Percentiles rank a stretch among this genome's conserved stretches.
Evolutionary conservation across 2,113 vertebrate genomes (phyloP).

Genomic region (Scytalopus superciliaris): DNA sequence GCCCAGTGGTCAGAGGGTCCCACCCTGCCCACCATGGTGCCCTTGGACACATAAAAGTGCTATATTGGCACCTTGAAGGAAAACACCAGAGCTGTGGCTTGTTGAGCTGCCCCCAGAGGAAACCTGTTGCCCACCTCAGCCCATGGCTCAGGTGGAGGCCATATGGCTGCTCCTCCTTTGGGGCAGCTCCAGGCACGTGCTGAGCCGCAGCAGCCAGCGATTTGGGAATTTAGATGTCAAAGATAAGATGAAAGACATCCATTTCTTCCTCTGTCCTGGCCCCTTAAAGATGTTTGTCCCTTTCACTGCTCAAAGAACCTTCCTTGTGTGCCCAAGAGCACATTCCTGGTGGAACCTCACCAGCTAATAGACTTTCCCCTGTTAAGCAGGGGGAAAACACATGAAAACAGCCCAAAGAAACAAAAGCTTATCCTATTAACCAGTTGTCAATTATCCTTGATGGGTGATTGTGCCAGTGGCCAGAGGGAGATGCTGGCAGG

Average conservation of each 20-base stretch:
- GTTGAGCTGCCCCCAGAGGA: background rate
- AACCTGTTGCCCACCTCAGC: background rate
- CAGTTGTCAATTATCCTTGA: conserved; percentile 42
- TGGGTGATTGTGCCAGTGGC: background rate
- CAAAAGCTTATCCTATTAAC: conserved; percentile 36
- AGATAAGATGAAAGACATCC: background rate
- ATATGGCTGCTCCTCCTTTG: background rate
- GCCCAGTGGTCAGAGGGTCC: background rate
- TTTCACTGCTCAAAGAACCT: background rate
- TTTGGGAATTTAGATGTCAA: background rate
- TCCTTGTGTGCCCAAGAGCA: background rate
- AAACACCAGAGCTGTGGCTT: background rate
- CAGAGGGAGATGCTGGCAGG: conserved; percentile 39
- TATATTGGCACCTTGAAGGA: background rate
- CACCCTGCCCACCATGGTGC: background rate
- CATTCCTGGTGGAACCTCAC: background rate
- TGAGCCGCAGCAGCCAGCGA: background rate
- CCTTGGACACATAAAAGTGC: rapidly evolving
- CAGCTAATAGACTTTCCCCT: background rate
- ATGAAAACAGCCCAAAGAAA: background rate
- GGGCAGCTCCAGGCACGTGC: background rate
- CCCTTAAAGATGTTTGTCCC: background rate
- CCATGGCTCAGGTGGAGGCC: background rate
- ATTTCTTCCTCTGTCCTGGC: background rate
- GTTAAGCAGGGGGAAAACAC: background rate